Base-by-base conservation (phyloP, 2,113 vertebrate genomes). In the Ibidorhyncha struthersii region DNA sequence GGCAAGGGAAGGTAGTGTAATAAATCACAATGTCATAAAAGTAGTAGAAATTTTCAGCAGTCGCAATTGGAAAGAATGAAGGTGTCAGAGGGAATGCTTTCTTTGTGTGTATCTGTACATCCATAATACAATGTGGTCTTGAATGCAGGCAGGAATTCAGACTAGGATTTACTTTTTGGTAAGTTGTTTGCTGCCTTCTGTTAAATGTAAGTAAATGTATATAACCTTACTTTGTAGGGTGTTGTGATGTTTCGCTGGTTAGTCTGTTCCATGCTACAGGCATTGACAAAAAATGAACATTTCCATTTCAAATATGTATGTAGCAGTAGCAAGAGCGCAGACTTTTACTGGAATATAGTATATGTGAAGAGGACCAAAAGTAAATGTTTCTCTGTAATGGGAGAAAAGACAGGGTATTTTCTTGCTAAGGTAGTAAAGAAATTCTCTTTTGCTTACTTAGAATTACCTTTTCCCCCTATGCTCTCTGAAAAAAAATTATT, bases 81-180 rank as follows among this genome's bases (percentile, higher is more conserved):
- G 53, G 29, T 78, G 67, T 65, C 17, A 52, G 76, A 71, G 72
- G 32, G 50, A 72, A 61, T 26, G 14, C 3, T 81, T 66, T 56
- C n/a, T 86, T 84, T 0, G 0, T 45, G 8, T 27, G 4, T 11
- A 1, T 34, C 30, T 38, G 1, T 66, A 34, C 61, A 58, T 78
- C 86, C 53, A 9, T 4, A 32, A 50, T 9, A 4, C 36, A 36
- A 0, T 9, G 16, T 65, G 41, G 22, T 70, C 41, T 55, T 17
- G 56, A 82, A 43, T 17, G 38, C 34, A 43, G 58, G 49, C 55
- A 84, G 90, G 49, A 34, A 16, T 62, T 85, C 56, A 47, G 47
- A 10, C 19, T 41, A 22, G 43, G 25, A 20, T 10, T 70, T 70
- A 12, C 8, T 5, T 73, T 71, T 73, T 72, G 43, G 5, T 40